Evolutionary conservation across 2,797 vertebrate genomes (phyloP), one percentile per base, ranked within the genome.

Genomic region (Masticophis lateralis): DNA sequence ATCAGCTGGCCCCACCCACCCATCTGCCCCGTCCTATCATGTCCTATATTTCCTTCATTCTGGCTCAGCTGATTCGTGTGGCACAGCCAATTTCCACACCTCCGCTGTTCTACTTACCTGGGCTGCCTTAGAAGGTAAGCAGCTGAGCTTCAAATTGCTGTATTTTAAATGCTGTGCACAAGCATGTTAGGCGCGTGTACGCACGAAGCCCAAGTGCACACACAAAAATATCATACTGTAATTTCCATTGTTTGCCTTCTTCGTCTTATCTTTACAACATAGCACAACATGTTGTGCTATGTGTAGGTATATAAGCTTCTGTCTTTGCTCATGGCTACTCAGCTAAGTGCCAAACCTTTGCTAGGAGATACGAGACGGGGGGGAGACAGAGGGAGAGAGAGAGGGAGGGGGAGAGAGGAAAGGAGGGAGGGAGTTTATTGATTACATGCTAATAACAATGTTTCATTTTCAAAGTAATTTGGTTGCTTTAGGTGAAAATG

Each of bases 371-470:
- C 6, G 12, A 56, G 0, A 8, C n/a, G 51, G 5, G 51, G 5
- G 25, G 2, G 59, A 61, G 8, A 3, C 22, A 53, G 51, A 10
- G 51, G 9, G 9, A 1, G 51, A 9, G 9, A 10, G 51, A 53
- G 51, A 2, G 51, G 10, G 10, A 14, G 51, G 0, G 51, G 0
- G 51, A 10, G 1, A 2, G 51, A 57, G 16, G 5, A 16, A 57
- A 16, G 9, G 59, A 25, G 27, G 28, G 60, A 61, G 22, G 1
- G 3, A 28, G 28, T 53, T 79, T 79, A 79, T 79, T 79, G 74
- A 79, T 79, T 43, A 22, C 37, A 79, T 22, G 74, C 74, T 25
- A 79, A 43, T 79, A 79, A 47, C 37, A 25, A 43, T 79, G 32
- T 43, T 43, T 37, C 20, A 79, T 79, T 22, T 79, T 79, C 69